A percentile compares a stretch with the other conserved stretches of the same genome.
Conservation (phyloP, 2,888 invertebrate species). For the Ochlodes sylvanus region DNA sequence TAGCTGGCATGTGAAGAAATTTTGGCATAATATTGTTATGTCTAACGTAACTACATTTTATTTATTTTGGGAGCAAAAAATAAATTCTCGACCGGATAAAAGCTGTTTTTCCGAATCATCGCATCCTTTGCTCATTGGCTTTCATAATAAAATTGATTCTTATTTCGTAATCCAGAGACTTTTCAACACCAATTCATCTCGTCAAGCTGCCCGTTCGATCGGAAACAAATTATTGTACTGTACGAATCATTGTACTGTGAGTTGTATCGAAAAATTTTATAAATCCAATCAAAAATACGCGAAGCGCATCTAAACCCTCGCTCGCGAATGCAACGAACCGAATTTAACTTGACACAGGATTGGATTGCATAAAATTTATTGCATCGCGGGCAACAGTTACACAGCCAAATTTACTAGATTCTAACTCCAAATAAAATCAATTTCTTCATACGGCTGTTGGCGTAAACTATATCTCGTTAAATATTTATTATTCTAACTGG, state of each 20-base stretch:
- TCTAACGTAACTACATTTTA: not conserved
- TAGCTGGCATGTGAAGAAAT: too few species aligned
- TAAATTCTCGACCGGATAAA: not conserved
- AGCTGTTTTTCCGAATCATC: constrained; percentile 11
- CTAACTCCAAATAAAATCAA: constrained; percentile 36
- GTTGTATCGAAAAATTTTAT: constrained; percentile 64
- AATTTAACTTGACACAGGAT: constrained; percentile 65
- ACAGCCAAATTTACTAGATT: constrained; percentile 38
- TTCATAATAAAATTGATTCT: constrained; percentile 12
- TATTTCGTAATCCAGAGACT: constrained; percentile 9
- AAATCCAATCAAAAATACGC: constrained; percentile 55
- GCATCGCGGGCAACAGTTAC: constrained; percentile 53
- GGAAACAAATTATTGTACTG: constrained; percentile 19
- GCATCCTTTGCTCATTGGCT: constrained; percentile 8
- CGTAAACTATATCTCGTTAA: not conserved
- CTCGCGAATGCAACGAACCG: constrained; percentile 64
- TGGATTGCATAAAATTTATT: constrained; percentile 68
- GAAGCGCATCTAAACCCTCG: constrained; percentile 50
- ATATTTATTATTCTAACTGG: not conserved
- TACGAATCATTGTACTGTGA: constrained; percentile 15
- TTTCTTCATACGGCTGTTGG: constrained; percentile 10
- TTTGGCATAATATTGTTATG: not conserved
- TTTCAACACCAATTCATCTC: constrained; percentile 16
- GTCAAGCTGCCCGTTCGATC: constrained; percentile 35
- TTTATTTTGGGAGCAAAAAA: not conserved